Base-by-base conservation (phyloP, 2,888 invertebrate genomes). In the Rhyacophila evoluta region DNA sequence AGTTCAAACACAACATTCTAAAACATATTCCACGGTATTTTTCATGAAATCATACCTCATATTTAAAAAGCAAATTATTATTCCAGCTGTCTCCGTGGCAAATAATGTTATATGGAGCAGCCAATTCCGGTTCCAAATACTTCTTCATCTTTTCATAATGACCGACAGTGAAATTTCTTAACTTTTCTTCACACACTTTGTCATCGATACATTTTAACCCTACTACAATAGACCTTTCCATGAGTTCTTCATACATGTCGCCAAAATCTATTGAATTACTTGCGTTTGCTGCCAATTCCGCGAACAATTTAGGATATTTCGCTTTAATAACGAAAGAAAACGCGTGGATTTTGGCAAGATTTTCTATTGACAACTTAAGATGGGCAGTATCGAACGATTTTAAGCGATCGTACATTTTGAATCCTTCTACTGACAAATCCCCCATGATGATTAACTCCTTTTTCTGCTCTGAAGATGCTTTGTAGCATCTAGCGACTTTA, bases 31-130 rank as follows among this genome's bases (percentile, higher is more conserved):
- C n/a, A n/a, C n/a, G n/a, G n/a, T n/a, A n/a, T 37, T 37, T 37
- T 37, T 37, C 37, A 38, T 39, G 39, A 12, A 12, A 15, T n/a
- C 75, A 71, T 36, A 79, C 81, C 75, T 79, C 39, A 29, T 82
- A 80, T 70, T 82, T 80, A 55, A 79, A 80, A 10, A 82, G 72
- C 29, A 80, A 75, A 67, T 82, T 82, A 33, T 80, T 82, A 6
- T 12, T 29, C 79, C 82, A 80, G 28, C 79, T 80, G 39, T 82
- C 82, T 37, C 78, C 80, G 36, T 82, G 82, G n/a, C 79, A 78
- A 6, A 81, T 38, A 2, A 80, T 70, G 29, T 74, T 74, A 38
- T 74, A 78, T n/a, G 71, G 55, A n/a, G 25, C 37, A 8, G 29
- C 29, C 68, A 28, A 11, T 33, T 25, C 29, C 36, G 36, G 67